A percentile compares a stretch with the other conserved stretches of the same genome.
phyloP scores from a whole-genome alignment of 2,797 vertebrate species.

The Pseudochirops cupreus region DNA sequence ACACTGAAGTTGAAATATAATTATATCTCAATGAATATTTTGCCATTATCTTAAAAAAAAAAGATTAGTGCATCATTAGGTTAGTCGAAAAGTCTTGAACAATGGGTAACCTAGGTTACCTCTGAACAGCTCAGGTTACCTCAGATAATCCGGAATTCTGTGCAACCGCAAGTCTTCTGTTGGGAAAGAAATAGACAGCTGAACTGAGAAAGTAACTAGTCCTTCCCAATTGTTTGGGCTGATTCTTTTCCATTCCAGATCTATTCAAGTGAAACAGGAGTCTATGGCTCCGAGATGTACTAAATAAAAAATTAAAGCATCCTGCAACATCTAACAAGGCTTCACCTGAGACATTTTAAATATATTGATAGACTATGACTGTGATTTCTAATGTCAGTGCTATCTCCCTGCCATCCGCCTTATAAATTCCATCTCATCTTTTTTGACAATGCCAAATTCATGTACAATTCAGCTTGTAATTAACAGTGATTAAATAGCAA shows the following conservation, averaged over 20 bases:
- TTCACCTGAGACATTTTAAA: conserved; percentile 29
- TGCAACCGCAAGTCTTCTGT: background rate
- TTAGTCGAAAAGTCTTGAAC: background rate
- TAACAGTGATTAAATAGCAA: conserved; percentile 13
- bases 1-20: conserved; percentile 55
- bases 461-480: background rate
- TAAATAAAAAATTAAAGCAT: background rate
- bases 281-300: background rate
- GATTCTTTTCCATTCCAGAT: conserved; percentile 39
- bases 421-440: background rate
- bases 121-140: conserved; percentile 4
- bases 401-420: background rate
- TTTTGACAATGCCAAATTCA: conserved; percentile 8
- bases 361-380: conserved; percentile 6
- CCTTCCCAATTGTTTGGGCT: background rate
- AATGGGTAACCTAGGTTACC: background rate
- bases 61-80: conserved; percentile 14
- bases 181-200: background rate
- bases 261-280: conserved; percentile 1
- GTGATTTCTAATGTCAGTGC: background rate
- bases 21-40: conserved; percentile 57
- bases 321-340: conserved; percentile 34
- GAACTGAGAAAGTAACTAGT: background rate
- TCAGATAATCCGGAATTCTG: background rate
- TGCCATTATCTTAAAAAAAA: conserved; percentile 43